These are phyloP conservation scores for Spodoptera litura DNA, from an alignment of 1,140 invertebrate species.

Conservation along the genomic window DNA sequence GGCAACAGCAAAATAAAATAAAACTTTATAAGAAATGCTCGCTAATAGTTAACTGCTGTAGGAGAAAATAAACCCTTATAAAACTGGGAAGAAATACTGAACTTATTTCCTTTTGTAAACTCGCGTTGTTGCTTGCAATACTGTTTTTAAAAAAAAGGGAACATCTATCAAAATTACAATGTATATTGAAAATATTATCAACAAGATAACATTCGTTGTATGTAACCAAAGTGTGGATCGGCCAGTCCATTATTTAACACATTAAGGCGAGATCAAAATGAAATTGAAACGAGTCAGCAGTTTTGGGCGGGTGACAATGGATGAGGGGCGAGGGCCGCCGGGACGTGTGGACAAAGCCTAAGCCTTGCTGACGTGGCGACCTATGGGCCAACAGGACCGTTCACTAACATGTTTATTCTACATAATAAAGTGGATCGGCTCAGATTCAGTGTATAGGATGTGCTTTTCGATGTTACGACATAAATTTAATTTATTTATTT, in stretches of 20 bases:
- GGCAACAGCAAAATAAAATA: no score
- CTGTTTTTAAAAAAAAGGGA: no score
- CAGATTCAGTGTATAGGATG: not conserved
- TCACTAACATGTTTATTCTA: not conserved
- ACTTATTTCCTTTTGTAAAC: no score
- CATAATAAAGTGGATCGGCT: not conserved
- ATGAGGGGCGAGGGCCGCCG: not conserved
- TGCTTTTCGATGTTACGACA: not conserved
- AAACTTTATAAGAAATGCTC: no score
- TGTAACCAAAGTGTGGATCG: not conserved
- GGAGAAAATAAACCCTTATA: no score
- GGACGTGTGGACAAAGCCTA: slow-evolving; percentile 11
- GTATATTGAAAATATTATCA: no score
- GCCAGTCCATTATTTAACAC: not conserved
- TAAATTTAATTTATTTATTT: not conserved
- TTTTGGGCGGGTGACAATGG: not conserved
- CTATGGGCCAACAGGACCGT: not conserved
- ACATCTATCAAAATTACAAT: no score
- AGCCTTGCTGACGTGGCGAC: slow-evolving; percentile 7
- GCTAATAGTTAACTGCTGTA: no score
- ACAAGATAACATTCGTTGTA: no score
- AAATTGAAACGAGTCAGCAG: slow-evolving; percentile 29
- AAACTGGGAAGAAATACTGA: no score
- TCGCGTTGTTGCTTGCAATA: no score
- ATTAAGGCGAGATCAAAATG: slow-evolving; percentile 21